Evolutionary conservation across 2,797 vertebrate species (phyloP).

Genomic region (Echiichthys vipera): DNA sequence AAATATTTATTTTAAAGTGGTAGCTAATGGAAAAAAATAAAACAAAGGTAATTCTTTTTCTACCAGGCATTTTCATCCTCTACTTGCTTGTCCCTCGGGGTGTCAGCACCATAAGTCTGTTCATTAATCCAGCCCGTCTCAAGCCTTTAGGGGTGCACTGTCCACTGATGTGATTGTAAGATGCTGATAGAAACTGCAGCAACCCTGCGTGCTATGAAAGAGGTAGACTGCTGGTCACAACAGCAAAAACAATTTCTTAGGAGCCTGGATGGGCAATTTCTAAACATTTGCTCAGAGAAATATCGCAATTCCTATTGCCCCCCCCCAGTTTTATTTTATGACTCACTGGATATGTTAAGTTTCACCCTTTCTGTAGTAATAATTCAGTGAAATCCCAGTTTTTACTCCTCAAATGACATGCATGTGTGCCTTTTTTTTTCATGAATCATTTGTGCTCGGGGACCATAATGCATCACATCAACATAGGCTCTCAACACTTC

Average conservation of each 20-base stretch:
- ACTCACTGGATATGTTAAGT: conserved; percentile 25
- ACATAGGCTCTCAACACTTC: conserved; percentile 69
- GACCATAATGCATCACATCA: conserved; percentile 76
- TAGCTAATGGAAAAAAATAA: background rate
- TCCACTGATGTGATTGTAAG: conserved; percentile 68
- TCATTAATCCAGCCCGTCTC: conserved; percentile 73
- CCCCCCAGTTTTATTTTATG: conserved; percentile 37
- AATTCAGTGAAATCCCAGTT: conserved; percentile 75
- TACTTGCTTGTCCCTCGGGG: conserved; percentile 56
- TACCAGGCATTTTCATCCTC: conserved; percentile 25
- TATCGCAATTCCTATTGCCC: conserved; percentile 12
- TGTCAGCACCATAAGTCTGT: conserved; percentile 59
- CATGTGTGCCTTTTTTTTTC: conserved; percentile 63
- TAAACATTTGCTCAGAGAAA: conserved; percentile 28
- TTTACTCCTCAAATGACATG: conserved; percentile 71
- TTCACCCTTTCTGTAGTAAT: conserved; percentile 60
- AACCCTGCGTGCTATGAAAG: conserved; percentile 26
- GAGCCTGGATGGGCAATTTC: conserved; percentile 24
- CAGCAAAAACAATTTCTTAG: conserved; percentile 23
- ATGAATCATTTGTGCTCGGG: conserved; percentile 80
- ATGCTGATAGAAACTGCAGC: conserved; percentile 64
- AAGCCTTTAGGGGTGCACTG: conserved; percentile 59
- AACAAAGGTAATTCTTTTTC: conserved; percentile 20
- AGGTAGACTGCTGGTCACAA: conserved; percentile 31
- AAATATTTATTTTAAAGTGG: conserved; percentile 22